A percentile compares a stretch with the other conserved stretches of the same genome.
Evolutionary conservation across 2,888 invertebrate species (phyloP).

Genomic region (Hypomecis atomaria): DNA sequence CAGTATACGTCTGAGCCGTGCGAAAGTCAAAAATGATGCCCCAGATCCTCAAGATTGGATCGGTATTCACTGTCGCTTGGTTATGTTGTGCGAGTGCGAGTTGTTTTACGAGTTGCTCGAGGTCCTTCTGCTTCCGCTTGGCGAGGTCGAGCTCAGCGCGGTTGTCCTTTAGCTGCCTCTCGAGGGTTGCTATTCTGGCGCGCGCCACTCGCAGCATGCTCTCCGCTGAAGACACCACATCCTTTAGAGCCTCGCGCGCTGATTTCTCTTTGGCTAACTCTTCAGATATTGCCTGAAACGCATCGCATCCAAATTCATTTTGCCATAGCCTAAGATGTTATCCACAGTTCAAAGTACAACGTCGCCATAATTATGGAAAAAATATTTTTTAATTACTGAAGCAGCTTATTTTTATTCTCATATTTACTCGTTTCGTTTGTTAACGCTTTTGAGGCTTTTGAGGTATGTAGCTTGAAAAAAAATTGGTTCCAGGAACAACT

Average conservation of each 20-base stretch:
- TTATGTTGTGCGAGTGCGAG: slow-evolving; percentile 54
- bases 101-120: slow-evolving; percentile 75
- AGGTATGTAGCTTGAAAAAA: too few relatives aligned
- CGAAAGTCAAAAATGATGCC: background rate
- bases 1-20: too few relatives aligned
- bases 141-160: slow-evolving; percentile 63
- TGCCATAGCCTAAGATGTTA: too few relatives aligned
- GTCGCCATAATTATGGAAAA: too few relatives aligned
- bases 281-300: slow-evolving; percentile 56
- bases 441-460: too few relatives aligned
- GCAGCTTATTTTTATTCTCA: too few relatives aligned
- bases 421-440: too few relatives aligned
- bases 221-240: slow-evolving; percentile 71
- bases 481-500: too few relatives aligned
- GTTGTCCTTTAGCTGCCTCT: slow-evolving; percentile 71
- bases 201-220: slow-evolving; percentile 75
- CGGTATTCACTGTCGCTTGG: slow-evolving; percentile 57
- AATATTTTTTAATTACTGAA: too few relatives aligned
- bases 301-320: background rate
- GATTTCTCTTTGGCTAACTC: slow-evolving; percentile 70
- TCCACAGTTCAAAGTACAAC: too few relatives aligned
- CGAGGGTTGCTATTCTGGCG: slow-evolving; percentile 67
- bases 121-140: slow-evolving; percentile 71
- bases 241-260: slow-evolving; percentile 68
- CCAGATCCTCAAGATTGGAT: slow-evolving; percentile 44